Conservation (phyloP, 2,797 vertebrate species). For the Mus minutoides region DNA sequence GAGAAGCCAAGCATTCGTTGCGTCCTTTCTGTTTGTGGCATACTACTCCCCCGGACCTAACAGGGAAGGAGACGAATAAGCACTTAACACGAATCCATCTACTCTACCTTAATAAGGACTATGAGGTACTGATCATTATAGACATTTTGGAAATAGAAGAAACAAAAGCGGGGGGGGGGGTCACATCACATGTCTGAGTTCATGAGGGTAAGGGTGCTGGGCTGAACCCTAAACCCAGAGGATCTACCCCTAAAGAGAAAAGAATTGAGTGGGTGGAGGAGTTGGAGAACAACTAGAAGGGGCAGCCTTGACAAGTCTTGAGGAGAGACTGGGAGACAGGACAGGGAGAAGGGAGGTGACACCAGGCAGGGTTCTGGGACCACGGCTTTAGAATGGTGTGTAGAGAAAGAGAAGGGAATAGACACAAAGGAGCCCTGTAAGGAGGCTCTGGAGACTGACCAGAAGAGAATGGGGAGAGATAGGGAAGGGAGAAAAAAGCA, state of each 20-base stretch:
- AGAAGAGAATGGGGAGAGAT: not conserved
- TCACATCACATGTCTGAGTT: not conserved
- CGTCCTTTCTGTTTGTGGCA: not conserved
- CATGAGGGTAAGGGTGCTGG: not conserved
- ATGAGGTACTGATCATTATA: not conserved
- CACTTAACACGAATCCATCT: not conserved
- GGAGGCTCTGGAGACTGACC: not conserved
- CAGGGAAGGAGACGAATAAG: not conserved
- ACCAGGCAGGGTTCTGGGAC: not conserved
- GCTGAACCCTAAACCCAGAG: not conserved
- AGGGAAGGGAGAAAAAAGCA: not conserved
- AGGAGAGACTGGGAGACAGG: too few relatives aligned
- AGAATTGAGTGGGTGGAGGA: not conserved
- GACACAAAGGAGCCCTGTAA: not conserved
- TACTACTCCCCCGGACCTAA: not conserved
- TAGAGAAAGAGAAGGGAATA: too few relatives aligned
- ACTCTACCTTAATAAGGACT: not conserved
- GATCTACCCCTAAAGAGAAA: not conserved
- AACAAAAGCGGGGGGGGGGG: not conserved
- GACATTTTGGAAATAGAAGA: constrained; percentile 29
- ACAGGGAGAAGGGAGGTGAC: not conserved
- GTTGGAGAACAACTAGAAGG: not conserved
- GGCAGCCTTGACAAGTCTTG: not conserved
- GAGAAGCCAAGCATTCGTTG: not conserved
- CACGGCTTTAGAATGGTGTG: not conserved